Base-by-base conservation (phyloP, 2,113 vertebrate species). In the Hemibagrus wyckioides region DNA sequence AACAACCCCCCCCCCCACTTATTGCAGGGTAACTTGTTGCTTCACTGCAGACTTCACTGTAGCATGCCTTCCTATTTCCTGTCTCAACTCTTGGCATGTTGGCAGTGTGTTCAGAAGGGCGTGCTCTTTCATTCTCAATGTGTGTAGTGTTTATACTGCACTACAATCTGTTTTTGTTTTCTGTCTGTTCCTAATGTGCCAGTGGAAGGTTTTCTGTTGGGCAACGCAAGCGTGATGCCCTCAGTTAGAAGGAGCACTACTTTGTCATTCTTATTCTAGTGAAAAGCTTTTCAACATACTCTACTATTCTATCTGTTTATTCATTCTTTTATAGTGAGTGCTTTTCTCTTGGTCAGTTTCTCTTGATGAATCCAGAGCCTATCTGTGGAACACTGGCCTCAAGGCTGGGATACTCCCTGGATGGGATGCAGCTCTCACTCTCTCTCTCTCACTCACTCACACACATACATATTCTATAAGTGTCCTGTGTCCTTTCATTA, bases 151-250 rank as follows among this genome's bases (percentile, higher is more conserved):
- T 88, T 85, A 79, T 33, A 39, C 54, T 85, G 57, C 56, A 15
- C 17, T 63, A 23, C 82, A 83, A 77, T 83, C 8, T 48, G 39
- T 69, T 87, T 71, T 76, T 85, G 44, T 88, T 81, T 86, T 82
- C 36, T 71, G 71, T 59, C 41, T 85, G 39, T 82, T 87, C 13
- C 11, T 86, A 57, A 83, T 73, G 36, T 1, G 41, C 30, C 50
- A 30, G 57, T 61, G 57, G 80, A 84, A 33, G 19, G 19, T 75
- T 87, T 36, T 88, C 61, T 85, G 44, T 80, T 84, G 59, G 57
- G 33, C 19, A 59, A 81, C 41, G 54, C 69, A 61, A 73, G 15
- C 1, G 19, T 61, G 85, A 80, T 75, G 33, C 6, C 82, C 39
- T 87, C 39, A 87, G 69, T 63, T 36, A n/a, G n/a, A 39, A 56